Percentiles rank a stretch among this genome's conserved stretches.
Conservation (phyloP, 2,797 vertebrate genomes). For the Takifugu rubripes region DNA sequence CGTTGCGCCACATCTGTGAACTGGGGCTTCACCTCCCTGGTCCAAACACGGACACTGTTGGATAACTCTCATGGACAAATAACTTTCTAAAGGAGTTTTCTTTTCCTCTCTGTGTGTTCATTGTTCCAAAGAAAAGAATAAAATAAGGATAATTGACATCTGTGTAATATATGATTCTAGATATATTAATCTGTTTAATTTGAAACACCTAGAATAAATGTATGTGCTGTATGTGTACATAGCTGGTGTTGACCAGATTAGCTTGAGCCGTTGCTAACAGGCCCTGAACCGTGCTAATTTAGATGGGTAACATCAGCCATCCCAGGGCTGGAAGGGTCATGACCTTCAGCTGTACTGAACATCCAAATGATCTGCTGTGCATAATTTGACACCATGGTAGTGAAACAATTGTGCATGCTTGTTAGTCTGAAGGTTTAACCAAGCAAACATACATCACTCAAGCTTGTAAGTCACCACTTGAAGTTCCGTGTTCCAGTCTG, state of each 20-base stretch:
- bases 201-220: conserved; percentile 47
- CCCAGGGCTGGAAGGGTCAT: neutral
- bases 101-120: conserved; percentile 60
- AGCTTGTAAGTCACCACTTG: conserved; percentile 30
- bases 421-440: conserved; percentile 37
- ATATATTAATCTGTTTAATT: conserved; percentile 61
- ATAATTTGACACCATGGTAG: conserved; percentile 49
- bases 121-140: conserved; percentile 63
- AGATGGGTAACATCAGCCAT: conserved; percentile 36
- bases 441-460: conserved; percentile 16
- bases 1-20: conserved; percentile 72
- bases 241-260: conserved; percentile 55
- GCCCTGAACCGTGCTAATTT: conserved; percentile 34
- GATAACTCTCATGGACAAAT: conserved; percentile 69
- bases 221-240: conserved; percentile 68
- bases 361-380: conserved; percentile 38
- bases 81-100: conserved; percentile 55
- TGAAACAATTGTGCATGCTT: conserved; percentile 53
- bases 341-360: conserved; percentile 25
- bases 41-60: conserved; percentile 70
- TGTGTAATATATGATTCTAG: conserved; percentile 66
- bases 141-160: conserved; percentile 71
- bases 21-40: conserved; percentile 47
- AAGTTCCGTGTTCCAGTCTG: conserved; percentile 44
- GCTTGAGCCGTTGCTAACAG: conserved; percentile 49